Base-by-base conservation (phyloP, 2,113 vertebrate species). In the Triplophysa rosa region DNA sequence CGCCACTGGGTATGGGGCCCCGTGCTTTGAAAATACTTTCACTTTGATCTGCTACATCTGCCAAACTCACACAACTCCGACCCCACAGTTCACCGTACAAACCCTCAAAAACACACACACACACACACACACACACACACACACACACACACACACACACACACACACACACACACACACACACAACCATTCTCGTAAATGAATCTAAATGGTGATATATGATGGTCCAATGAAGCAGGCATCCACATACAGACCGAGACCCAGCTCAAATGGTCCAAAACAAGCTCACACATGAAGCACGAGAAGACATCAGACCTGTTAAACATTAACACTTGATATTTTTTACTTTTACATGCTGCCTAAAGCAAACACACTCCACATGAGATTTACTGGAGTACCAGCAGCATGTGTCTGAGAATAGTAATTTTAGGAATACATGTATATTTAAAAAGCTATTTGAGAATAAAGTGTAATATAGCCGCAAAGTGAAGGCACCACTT, bases 311-410 rank as follows among this genome's bases (percentile, higher is more conserved):
- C 82, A 8, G 79, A 82, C 12, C 45, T 19, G 75, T 88, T 89
- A 78, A 90, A 89, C 82, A 90, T 89, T 91, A 90, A 90, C 87
- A 69, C 76, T 65, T 59, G 64, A 63, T 80, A 78, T 85, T 82
- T 88, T 64, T 77, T 72, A 78, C 71, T 79, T 71, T 88, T 85
- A 84, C 86, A 82, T 56, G 75, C 76, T 79, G 84, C 24, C 78
- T 87, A 81, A 83, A 85, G 83, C 84, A 86, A 89, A 89, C 87
- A 86, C 69, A 67, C 76, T 23, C 49, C n/a, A 80, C 5, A 8
- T 10, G 9, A 26, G 40, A 59, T 49, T 68, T 13, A 59, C 42
- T 73, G 61, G 62, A 63, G 66, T 26, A 40, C 23, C 42, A 72
- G 62, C 26, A 45, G 49, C 52, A 21, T 40, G 24, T 58, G 21